Conservation (phyloP, 2,113 vertebrate species). For the Dicaeum eximium region DNA sequence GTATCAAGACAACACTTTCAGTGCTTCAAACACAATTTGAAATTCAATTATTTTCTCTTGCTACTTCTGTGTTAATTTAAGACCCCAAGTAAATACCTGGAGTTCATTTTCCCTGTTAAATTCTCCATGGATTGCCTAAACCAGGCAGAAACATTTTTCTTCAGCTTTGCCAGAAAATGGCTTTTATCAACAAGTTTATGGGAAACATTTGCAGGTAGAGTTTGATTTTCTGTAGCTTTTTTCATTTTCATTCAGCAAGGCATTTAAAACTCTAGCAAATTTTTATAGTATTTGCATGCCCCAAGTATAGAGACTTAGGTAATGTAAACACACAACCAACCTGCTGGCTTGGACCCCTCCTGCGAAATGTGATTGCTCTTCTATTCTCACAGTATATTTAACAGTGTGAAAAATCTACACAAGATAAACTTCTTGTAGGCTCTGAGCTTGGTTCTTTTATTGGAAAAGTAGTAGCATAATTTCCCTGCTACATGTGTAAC, state of each 20-base stretch:
- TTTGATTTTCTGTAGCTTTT: not conserved
- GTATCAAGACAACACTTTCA: not conserved
- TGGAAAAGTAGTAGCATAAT: not conserved
- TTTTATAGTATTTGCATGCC: not conserved
- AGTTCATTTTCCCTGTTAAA: not conserved
- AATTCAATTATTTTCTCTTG: not conserved
- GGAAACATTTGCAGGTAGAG: not conserved
- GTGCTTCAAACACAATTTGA: not conserved
- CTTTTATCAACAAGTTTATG: not conserved
- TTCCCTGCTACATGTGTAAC: not conserved
- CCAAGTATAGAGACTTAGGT: not conserved
- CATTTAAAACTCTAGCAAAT: not conserved
- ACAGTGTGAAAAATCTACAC: not conserved
- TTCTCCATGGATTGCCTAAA: not conserved
- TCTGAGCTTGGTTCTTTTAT: not conserved
- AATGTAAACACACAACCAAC: not conserved
- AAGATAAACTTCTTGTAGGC: not conserved
- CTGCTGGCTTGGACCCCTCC: not conserved
- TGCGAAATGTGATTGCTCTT: not conserved
- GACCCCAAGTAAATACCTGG: not conserved
- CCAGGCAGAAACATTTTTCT: not conserved
- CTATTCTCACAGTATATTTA: not conserved
- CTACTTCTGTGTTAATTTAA: not conserved
- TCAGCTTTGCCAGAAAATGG: not conserved
- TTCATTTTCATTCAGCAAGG: not conserved